Evolutionary conservation across 2,797 vertebrate species (phyloP).

Genomic region (Anniella stebbinsi): DNA sequence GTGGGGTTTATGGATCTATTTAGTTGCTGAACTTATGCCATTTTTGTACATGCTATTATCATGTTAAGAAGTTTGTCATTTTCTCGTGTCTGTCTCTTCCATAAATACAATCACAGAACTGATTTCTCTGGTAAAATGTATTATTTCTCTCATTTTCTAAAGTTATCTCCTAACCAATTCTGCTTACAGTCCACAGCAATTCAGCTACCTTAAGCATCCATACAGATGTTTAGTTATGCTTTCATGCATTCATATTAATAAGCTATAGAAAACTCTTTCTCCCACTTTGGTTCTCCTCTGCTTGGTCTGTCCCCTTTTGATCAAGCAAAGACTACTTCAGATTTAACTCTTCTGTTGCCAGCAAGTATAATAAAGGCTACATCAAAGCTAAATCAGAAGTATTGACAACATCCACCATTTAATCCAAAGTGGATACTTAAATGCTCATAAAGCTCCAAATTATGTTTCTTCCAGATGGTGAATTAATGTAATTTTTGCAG

Average conservation of each 20-base stretch:
- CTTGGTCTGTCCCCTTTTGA: constrained; percentile 66
- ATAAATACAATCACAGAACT: constrained; percentile 30
- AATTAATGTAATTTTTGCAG: constrained; percentile 85
- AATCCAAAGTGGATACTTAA: constrained; percentile 84
- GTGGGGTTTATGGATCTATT: not conserved
- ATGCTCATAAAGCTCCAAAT: constrained; percentile 81
- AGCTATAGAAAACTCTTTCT: constrained; percentile 52
- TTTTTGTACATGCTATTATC: constrained; percentile 41
- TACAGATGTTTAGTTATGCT: constrained; percentile 50
- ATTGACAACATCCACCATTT: constrained; percentile 84
- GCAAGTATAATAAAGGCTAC: constrained; percentile 80
- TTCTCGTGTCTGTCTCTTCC: constrained; percentile 39
- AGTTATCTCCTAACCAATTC: constrained; percentile 50
- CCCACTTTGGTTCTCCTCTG: constrained; percentile 57
- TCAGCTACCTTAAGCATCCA: constrained; percentile 56
- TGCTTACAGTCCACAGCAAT: constrained; percentile 24
- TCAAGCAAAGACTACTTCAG: constrained; percentile 76
- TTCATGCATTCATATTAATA: constrained; percentile 62
- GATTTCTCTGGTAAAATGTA: constrained; percentile 40
- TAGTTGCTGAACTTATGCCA: not conserved
- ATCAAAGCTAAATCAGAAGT: constrained; percentile 85
- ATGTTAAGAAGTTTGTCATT: constrained; percentile 12
- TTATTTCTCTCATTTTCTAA: constrained; percentile 36
- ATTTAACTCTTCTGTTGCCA: constrained; percentile 80
- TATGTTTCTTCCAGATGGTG: constrained; percentile 84